A percentile compares a stretch with the other conserved stretches of the same genome.
These are phyloP conservation scores for Colostygia pectinataria DNA, from an alignment of 2,888 invertebrate genomes.

Conservation along the genomic window DNA sequence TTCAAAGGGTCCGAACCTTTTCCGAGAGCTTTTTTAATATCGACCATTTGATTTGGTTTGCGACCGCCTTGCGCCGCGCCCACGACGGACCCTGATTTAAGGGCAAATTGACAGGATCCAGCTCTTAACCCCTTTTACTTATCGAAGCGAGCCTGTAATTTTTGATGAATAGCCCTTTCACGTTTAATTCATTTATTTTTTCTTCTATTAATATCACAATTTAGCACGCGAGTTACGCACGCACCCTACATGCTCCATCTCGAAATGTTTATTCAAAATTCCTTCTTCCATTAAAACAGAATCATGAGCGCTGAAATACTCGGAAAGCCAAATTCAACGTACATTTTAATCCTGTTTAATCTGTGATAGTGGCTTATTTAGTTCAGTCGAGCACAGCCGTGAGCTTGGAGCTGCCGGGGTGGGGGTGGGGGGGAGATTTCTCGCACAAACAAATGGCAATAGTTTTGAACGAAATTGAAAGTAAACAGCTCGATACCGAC, in stretches of 20 bases:
- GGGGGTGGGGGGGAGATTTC: conserved; percentile 6
- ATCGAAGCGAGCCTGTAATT: conserved; percentile 27
- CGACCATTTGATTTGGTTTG: conserved; percentile 51
- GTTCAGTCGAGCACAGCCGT: conserved; percentile 16
- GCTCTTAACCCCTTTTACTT: conserved; percentile 38
- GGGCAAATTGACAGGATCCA: conserved; percentile 44
- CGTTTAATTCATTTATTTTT: conserved; percentile 3
- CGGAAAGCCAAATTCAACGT: conserved; percentile 24
- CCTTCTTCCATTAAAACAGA: conserved; percentile 1
- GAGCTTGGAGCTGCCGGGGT: conserved; percentile 1
- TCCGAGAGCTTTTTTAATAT: conserved; percentile 52
- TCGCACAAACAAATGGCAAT: conserved; percentile 48
- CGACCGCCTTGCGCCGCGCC: conserved; percentile 22
- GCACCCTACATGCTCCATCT: background rate
- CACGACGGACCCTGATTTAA: conserved; percentile 31
- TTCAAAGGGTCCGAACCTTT: conserved; percentile 49
- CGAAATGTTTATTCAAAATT: conserved; percentile 9
- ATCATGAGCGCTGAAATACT: conserved; percentile 9
- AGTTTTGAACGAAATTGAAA: conserved; percentile 59
- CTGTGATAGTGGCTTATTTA: conserved; percentile 30
- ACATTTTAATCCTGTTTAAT: conserved; percentile 24
- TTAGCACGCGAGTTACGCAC: background rate
- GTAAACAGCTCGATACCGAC: conserved; percentile 50
- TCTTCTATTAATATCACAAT: background rate
- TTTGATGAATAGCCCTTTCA: conserved; percentile 26